A percentile compares a stretch with the other conserved stretches of the same genome.
These are phyloP conservation scores for Eudyptes chrysolophus DNA, from an alignment of 2,113 vertebrate species.

Conservation along the genomic window DNA sequence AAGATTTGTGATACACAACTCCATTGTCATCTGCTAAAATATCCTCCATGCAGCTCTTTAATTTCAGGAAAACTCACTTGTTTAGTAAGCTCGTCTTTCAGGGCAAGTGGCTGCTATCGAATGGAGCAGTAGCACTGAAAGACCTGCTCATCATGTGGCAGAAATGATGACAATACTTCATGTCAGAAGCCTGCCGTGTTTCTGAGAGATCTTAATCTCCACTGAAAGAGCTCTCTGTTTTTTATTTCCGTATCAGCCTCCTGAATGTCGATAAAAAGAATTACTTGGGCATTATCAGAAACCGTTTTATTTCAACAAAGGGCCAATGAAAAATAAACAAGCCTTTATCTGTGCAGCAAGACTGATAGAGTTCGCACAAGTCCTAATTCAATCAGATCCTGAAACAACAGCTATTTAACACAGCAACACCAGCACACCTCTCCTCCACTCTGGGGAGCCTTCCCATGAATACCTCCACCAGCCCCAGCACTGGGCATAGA, in stretches of 20 bases:
- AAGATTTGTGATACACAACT: not conserved
- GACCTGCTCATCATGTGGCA: not conserved
- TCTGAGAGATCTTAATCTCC: conserved; percentile 74
- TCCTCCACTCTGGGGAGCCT: not conserved
- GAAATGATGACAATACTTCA: not conserved
- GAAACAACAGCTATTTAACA: conserved; percentile 21
- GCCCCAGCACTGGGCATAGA: not conserved
- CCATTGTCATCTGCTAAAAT: not conserved
- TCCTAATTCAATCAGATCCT: conserved; percentile 74
- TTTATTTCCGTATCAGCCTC: conserved; percentile 75
- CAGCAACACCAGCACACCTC: not conserved
- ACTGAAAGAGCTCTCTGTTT: conserved; percentile 72
- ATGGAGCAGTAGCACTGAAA: not conserved
- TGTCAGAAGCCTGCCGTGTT: conserved; percentile 35
- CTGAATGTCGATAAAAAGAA: conserved; percentile 76
- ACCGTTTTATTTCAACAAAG: conserved; percentile 71
- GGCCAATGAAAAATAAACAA: conserved; percentile 72
- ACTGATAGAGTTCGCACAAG: conserved; percentile 58
- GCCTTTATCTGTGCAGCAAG: conserved; percentile 71
- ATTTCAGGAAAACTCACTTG: not conserved
- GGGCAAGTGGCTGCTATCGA: not conserved
- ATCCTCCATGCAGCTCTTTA: not conserved
- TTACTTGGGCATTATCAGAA: conserved; percentile 79
- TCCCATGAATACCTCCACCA: not conserved
- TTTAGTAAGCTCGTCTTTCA: not conserved